Evolutionary conservation across 2,797 vertebrate species (phyloP).

Genomic region (Macroramphosus scolopax): DNA sequence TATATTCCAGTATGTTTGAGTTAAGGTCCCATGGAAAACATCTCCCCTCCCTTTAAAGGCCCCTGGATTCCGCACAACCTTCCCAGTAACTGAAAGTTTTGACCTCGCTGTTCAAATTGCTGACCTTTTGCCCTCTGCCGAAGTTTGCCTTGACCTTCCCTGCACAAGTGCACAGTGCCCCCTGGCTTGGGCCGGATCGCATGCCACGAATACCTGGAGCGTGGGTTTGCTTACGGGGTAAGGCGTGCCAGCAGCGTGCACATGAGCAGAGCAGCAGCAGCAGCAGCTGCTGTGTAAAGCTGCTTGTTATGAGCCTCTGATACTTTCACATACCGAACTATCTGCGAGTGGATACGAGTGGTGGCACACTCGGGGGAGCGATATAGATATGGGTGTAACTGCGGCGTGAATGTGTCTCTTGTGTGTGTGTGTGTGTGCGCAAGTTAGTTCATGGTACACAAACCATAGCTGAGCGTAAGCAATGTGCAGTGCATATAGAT

Average conservation of each 20-base stretch:
- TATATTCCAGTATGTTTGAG: too few relatives aligned
- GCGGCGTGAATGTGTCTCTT: constrained; percentile 52
- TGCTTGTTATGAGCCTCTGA: constrained; percentile 56
- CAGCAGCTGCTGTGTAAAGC: constrained; percentile 67
- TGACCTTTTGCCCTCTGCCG: constrained; percentile 48
- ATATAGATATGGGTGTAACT: constrained; percentile 63
- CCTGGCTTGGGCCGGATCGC: constrained; percentile 29
- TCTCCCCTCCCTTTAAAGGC: too few relatives aligned
- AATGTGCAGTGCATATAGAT: constrained; percentile 39
- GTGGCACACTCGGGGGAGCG: constrained; percentile 53
- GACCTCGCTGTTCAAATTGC: constrained; percentile 48
- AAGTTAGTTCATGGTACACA: constrained; percentile 48
- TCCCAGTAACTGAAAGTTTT: constrained; percentile 44
- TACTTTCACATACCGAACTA: constrained; percentile 62
- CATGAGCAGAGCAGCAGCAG: constrained; percentile 45
- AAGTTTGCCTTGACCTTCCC: constrained; percentile 57
- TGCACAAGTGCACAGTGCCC: constrained; percentile 59
- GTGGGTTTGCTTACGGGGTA: constrained; percentile 64
- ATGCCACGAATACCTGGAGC: constrained; percentile 63
- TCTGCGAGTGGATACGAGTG: constrained; percentile 50
- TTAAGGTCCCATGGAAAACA: too few relatives aligned
- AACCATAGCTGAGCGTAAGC: constrained; percentile 31
- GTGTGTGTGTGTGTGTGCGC: constrained; percentile 32
- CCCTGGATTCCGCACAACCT: too few relatives aligned
- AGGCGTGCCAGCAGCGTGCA: constrained; percentile 57